Base-by-base conservation (phyloP, 1,140 invertebrate genomes). In the Steinernema khuongi region DNA sequence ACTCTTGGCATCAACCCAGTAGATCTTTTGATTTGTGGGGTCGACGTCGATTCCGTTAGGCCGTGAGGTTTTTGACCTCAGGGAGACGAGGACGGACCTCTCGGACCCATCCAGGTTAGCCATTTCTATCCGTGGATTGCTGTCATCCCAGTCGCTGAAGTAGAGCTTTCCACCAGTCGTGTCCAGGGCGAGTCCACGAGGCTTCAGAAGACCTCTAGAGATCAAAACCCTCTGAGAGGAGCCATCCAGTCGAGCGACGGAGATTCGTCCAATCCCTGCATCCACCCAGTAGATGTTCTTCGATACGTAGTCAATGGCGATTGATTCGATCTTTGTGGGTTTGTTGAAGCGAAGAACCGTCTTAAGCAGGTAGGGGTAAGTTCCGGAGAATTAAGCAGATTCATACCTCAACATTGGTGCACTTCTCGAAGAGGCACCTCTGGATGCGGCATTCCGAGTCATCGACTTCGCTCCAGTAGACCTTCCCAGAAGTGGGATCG, bases 241-340 rank as follows among this genome's bases (percentile, higher is more conserved):
- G 36, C 67, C 75, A 31, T 78, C 32, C 18, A 78, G 29, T 11
- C 32, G 1, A 18, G 33, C 32, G 14, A 60, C 19, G n/a, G 50
- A 44, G 44, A 76, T 71, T n/a, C 68, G 2, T 36, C 26, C 22
- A 1, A 67, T 30, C 7, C 77, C 75, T 44, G 31, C 22, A 77
- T 76, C 75, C 26, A 76, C 29, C 75, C 75, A 76, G 44, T 76
- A 76, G 41, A 76, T 30, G 30, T 71, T 31, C 43, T 44, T 32
- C 31, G 31, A 72, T 67, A 28, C 29, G 31, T 72, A 4, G 30
- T 43, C 28, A 32, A 41, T 66, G 17, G 71, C 0, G 71, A 72
- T 18, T 28, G 44, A 26, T 66, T 72, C 19, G 43, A 31, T 22
- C 19, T 43, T 4, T 31, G 43, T 26, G 30, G 31, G 29, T 30